Base-by-base conservation (phyloP, 2,888 invertebrate genomes). In the Bellardia pandia region DNA sequence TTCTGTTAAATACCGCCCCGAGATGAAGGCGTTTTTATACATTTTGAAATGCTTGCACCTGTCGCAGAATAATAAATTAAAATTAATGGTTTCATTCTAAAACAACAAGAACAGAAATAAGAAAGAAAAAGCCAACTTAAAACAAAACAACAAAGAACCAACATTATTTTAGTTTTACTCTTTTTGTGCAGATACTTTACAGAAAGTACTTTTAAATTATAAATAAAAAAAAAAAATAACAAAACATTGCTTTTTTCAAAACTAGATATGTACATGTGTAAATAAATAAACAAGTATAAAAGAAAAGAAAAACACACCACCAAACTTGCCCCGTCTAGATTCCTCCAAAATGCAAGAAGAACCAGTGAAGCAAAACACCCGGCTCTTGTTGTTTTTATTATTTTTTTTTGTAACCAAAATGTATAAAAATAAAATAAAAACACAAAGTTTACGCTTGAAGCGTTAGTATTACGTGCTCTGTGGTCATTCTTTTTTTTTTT, bases 391-490 rank as follows among this genome's bases (percentile, higher is more conserved):
- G 45, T 75, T 30, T 30, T 33, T 62, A 9, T 74, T 78, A 23
- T 56, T 42, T 62, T n/a, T 30, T 14, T 72, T 68, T 68, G 9
- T 53, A 62, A 56, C 71, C 14, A 78, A 74, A 58, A 37, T 75
- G 66, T 53, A 62, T 23, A 66, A 75, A 53, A 74, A 77, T 45
- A 40, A 77, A 72, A 33, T 51, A 62, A 74, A 62, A 51, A 68
- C 16, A 69, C 37, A 66, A 85, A 66, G 81, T 87, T 87, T 87
- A 85, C 87, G 87, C 87, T 87, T 87, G 78, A 85, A 82, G 81
- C 78, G 75, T 79, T 79, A 82, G 75, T 78, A 78, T 87, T 69
- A 82, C 87, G 85, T 87, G 87, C 81, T 85, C 75, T 85, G 81
- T 82, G 85, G 85, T 87, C 81, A 87, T 87, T 87, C 82, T 68